Conservation (phyloP, 2,888 invertebrate genomes). For the Eustalomyia histrio region DNA sequence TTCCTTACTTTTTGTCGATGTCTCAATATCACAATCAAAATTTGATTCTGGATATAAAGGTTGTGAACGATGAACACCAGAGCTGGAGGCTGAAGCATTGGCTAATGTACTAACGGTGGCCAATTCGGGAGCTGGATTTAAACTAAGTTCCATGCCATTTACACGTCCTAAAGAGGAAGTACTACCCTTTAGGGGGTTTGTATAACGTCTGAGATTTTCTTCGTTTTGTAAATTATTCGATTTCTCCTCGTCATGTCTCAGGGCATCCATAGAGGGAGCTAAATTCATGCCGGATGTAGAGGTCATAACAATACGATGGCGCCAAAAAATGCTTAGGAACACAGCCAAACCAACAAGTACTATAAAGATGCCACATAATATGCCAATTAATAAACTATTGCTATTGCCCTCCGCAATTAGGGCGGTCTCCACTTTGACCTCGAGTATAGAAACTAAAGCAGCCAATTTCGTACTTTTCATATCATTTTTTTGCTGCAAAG, state of each 20-base stretch:
- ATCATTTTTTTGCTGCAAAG: slow-evolving; percentile 73
- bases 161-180: slow-evolving; percentile 81
- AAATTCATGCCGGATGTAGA: slow-evolving; percentile 81
- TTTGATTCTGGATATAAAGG: slow-evolving; percentile 78
- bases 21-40: slow-evolving; percentile 79
- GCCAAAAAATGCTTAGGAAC: slow-evolving; percentile 81
- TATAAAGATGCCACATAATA: slow-evolving; percentile 79
- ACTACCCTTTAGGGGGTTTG: slow-evolving; percentile 87
- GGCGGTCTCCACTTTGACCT: slow-evolving; percentile 88
- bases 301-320: slow-evolving; percentile 81
- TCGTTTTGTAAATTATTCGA: slow-evolving; percentile 95
- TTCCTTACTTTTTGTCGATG: slow-evolving; percentile 68
- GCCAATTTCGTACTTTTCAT: slow-evolving; percentile 82
- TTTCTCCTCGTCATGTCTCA: slow-evolving; percentile 90
- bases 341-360: slow-evolving; percentile 79
- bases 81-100: slow-evolving; percentile 79
- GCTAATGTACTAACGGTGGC: slow-evolving; percentile 75
- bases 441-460: slow-evolving; percentile 86
- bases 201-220: slow-evolving; percentile 91
- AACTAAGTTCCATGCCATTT: slow-evolving; percentile 80
- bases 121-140: slow-evolving; percentile 78
- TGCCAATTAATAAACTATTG: slow-evolving; percentile 79
- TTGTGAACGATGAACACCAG: slow-evolving; percentile 77
- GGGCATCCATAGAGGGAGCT: slow-evolving; percentile 82
- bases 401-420: slow-evolving; percentile 79